Conservation (phyloP, 2,797 vertebrate genomes). For the Poeciliopsis paucimaculata region DNA sequence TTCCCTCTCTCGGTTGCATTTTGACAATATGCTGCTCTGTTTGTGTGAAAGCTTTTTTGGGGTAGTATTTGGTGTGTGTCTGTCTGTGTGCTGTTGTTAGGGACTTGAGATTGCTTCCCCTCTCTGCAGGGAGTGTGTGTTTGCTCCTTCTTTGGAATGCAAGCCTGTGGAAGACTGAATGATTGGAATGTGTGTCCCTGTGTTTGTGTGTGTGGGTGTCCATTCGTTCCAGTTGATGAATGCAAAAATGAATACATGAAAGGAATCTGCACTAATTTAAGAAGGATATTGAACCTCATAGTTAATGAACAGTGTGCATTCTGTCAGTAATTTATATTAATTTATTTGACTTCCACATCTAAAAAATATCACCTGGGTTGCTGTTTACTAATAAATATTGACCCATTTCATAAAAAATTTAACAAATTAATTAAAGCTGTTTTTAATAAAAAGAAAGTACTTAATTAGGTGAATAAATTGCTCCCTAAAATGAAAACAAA, state of each 20-base stretch:
- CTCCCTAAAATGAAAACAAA: too few relatives aligned
- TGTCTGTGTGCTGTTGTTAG: conserved; percentile 35
- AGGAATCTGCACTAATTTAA: conserved; percentile 55
- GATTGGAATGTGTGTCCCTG: conserved; percentile 58
- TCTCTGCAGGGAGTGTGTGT: conserved; percentile 71
- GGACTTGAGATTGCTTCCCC: conserved; percentile 69
- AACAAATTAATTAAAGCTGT: not conserved
- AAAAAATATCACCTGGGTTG: not conserved
- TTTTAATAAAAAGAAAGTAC: not conserved
- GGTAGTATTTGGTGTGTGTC: conserved; percentile 34
- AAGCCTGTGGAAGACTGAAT: conserved; percentile 70
- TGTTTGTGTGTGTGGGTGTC: conserved; percentile 34
- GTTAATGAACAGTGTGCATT: conserved; percentile 39
- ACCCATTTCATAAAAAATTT: too few relatives aligned
- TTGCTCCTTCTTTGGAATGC: conserved; percentile 72
- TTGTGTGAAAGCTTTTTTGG: conserved; percentile 24
- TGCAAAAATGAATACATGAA: conserved; percentile 57
- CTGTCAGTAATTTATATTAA: conserved; percentile 18
- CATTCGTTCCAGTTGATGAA: conserved; percentile 24
- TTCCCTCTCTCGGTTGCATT: conserved; percentile 22
- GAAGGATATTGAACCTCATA: conserved; percentile 44
- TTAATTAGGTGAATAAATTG: too few relatives aligned
- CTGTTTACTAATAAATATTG: not conserved
- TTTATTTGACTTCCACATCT: conserved; percentile 20
- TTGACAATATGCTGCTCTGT: conserved; percentile 40